Evolutionary conservation across 2,888 invertebrate species (phyloP).

Genomic region (Microctonus hyperodae): DNA sequence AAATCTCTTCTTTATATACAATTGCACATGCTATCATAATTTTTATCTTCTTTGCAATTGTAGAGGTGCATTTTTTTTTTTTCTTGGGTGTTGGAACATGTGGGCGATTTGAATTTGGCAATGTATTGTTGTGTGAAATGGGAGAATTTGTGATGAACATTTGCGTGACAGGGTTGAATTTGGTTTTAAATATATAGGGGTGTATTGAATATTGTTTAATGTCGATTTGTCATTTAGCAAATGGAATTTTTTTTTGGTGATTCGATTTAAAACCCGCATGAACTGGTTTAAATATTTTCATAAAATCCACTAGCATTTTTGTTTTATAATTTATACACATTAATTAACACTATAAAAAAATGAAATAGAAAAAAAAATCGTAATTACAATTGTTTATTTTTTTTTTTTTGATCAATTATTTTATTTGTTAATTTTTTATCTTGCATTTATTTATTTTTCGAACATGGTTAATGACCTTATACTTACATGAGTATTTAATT

Average conservation of each 20-base stretch:
- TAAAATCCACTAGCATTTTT: background rate
- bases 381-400: too few relatives aligned
- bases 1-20: background rate
- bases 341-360: too few relatives aligned
- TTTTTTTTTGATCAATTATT: too few relatives aligned
- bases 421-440: too few relatives aligned
- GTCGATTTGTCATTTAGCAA: too few relatives aligned
- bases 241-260: background rate
- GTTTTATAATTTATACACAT: too few relatives aligned
- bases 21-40: background rate
- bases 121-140: background rate
- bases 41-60: background rate
- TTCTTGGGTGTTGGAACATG: background rate
- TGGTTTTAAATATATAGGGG: background rate
- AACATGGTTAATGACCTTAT: too few relatives aligned
- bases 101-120: background rate
- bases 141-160: background rate
- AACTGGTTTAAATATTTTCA: background rate
- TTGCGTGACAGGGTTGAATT: background rate
- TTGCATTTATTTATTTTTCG: too few relatives aligned
- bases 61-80: background rate
- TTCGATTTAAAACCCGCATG: background rate
- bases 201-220: background rate
- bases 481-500: too few relatives aligned
- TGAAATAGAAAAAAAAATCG: too few relatives aligned